Conservation (phyloP, 1,140 invertebrate species). For the Chrysomallon squamiferum region DNA sequence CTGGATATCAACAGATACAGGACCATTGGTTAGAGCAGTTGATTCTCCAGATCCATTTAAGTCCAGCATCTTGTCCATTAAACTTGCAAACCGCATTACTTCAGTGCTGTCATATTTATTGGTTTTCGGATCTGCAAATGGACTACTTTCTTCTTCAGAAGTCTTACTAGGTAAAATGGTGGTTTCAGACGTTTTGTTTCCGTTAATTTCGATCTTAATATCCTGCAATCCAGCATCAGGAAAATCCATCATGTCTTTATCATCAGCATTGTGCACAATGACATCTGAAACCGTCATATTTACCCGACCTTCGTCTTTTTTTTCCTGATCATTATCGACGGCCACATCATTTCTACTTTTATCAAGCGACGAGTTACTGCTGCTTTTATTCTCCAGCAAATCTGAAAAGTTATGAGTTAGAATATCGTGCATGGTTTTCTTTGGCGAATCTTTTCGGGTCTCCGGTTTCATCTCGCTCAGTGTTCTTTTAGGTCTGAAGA, state of each 20-base stretch:
- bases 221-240: neutral
- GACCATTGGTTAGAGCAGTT: too few species aligned
- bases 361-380: too few species aligned
- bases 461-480: slow-evolving; percentile 44
- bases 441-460: slow-evolving; percentile 14
- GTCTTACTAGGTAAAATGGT: too few species aligned
- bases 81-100: slow-evolving; percentile 1
- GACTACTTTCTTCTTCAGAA: too few species aligned
- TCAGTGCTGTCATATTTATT: neutral
- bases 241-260: neutral
- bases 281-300: slow-evolving; percentile 4
- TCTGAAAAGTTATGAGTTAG: too few species aligned
- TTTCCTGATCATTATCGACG: too few species aligned
- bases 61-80: slow-evolving; percentile 17
- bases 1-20: too few species aligned
- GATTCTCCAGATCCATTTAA: too few species aligned
- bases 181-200: too few species aligned
- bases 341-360: too few species aligned
- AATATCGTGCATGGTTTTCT: neutral
- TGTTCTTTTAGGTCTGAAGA: slow-evolving; percentile 34
- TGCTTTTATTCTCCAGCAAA: too few species aligned
- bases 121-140: neutral
- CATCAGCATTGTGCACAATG: slow-evolving; percentile 1
- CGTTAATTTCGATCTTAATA: too few species aligned
- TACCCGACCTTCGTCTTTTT: neutral